phyloP scores from a whole-genome alignment of 2,888 invertebrate genomes.

The Apodemia hepburni region DNA sequence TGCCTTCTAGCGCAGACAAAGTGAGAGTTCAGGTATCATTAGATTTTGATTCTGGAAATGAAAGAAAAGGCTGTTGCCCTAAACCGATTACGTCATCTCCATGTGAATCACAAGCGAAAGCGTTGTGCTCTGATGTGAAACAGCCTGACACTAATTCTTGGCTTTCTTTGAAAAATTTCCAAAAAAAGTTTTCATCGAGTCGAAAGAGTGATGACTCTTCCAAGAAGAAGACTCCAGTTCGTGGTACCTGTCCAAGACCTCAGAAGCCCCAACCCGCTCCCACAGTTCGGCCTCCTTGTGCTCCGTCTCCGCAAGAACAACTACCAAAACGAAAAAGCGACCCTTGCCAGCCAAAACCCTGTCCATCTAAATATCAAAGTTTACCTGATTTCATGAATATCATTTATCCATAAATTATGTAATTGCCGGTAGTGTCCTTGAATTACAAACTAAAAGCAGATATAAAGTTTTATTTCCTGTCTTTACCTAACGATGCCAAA shows the following conservation, averaged over 20 bases:
- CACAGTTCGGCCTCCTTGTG: not conserved
- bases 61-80: not conserved
- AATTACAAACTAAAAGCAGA: not conserved
- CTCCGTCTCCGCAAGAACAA: not conserved
- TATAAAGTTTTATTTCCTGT: not conserved
- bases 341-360: constrained; percentile 1
- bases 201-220: constrained; percentile 9
- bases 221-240: not conserved
- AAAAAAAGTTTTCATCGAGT: constrained; percentile 23
- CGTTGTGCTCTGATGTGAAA: not conserved
- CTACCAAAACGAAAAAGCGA: not conserved
- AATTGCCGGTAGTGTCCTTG: not conserved
- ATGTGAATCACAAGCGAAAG: not conserved
- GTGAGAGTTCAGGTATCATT: constrained; percentile 31
- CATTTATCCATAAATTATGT: not conserved
- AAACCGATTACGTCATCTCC: not conserved
- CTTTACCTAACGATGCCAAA: too few species aligned
- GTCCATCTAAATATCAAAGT: not conserved
- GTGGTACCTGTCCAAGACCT: not conserved
- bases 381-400: not conserved
- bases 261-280: not conserved
- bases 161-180: constrained; percentile 26
- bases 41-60: constrained; percentile 17
- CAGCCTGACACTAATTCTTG: constrained; percentile 19
- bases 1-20: constrained; percentile 36